Evolutionary conservation across 1,140 invertebrate genomes (phyloP).

Genomic region (Thaumatotibia leucotreta): DNA sequence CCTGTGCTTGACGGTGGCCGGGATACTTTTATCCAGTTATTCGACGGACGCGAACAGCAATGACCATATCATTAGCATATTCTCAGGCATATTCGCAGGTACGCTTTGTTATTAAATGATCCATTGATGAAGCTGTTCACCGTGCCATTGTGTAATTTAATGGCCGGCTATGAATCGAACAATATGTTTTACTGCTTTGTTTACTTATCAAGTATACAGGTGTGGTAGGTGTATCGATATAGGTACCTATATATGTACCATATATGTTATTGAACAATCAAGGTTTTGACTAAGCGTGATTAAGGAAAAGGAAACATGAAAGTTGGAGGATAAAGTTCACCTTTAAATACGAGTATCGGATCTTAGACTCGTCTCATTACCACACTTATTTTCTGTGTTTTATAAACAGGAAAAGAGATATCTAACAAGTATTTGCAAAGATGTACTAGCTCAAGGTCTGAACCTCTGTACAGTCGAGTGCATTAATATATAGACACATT

Average conservation of each 20-base stretch:
- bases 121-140: neutral
- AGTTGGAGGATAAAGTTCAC: neutral
- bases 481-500: no score
- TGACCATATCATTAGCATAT: slow-evolving; percentile 66
- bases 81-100: slow-evolving; percentile 71
- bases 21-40: slow-evolving; percentile 67
- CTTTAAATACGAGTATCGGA: no score
- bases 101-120: slow-evolving; percentile 19
- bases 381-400: no score
- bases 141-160: neutral
- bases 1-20: slow-evolving; percentile 68
- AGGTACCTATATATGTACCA: neutral
- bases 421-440: no score
- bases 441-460: no score
- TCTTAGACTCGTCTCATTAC: no score
- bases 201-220: slow-evolving; percentile 1
- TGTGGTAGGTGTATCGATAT: neutral
- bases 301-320: neutral
- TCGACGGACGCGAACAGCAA: slow-evolving; percentile 54
- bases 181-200: neutral
- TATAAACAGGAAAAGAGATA: no score
- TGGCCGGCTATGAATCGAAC: neutral
- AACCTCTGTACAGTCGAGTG: no score
- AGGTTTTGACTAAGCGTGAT: neutral
- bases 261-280: neutral